Conservation (phyloP, 2,113 vertebrate species). For the Austrofundulus limnaeus region DNA sequence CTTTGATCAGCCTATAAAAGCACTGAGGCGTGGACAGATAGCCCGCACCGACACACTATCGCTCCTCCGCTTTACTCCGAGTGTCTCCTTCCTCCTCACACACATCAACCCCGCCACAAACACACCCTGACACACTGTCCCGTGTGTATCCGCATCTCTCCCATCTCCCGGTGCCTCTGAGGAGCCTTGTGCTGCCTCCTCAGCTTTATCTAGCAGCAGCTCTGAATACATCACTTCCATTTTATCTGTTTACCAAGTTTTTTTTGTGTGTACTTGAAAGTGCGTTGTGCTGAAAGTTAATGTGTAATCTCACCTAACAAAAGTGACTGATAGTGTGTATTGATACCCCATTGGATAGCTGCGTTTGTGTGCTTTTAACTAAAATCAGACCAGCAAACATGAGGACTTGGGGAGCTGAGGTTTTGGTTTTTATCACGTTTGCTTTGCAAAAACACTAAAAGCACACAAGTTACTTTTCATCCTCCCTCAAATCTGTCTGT, state of each 20-base stretch:
- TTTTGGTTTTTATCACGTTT: slow-evolving; percentile 25
- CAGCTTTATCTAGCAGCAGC: slow-evolving; percentile 47
- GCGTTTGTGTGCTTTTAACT: slow-evolving; percentile 48
- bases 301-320: slow-evolving; percentile 35
- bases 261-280: slow-evolving; percentile 39
- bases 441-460: slow-evolving; percentile 33
- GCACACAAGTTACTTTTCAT: background rate
- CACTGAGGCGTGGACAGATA: slow-evolving; percentile 65
- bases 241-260: slow-evolving; percentile 29
- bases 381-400: slow-evolving; percentile 42
- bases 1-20: slow-evolving; percentile 74
- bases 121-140: slow-evolving; percentile 46
- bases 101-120: slow-evolving; percentile 48
- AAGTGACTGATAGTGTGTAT: slow-evolving; percentile 45
- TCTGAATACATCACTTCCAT: slow-evolving; percentile 40
- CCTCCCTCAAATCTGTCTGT: slow-evolving; percentile 1
- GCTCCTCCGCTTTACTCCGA: too few relatives aligned
- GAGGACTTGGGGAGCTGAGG: slow-evolving; percentile 26
- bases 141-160: slow-evolving; percentile 44
- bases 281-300: slow-evolving; percentile 35
- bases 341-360: slow-evolving; percentile 38
- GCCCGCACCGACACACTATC: slow-evolving; percentile 59
- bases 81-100: slow-evolving; percentile 45
- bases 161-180: slow-evolving; percentile 47
- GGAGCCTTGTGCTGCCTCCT: slow-evolving; percentile 48